Conservation (phyloP, 2,113 vertebrate genomes). For the Muscicapa adusta region DNA sequence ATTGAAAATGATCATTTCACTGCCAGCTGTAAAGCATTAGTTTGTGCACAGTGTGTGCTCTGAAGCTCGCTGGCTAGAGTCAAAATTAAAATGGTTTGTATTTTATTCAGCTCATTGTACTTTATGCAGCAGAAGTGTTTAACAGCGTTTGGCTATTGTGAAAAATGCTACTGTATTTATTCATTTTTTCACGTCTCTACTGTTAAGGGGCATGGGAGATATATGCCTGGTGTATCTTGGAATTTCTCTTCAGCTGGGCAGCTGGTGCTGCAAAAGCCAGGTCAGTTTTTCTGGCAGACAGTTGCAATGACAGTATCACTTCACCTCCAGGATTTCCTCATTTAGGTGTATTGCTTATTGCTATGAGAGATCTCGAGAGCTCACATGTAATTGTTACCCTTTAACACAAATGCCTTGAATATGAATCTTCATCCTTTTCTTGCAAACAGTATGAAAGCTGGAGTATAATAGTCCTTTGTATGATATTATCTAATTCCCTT, state of each 20-base stretch:
- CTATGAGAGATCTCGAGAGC: neutral
- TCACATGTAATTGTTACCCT: neutral
- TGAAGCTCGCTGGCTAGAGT: neutral
- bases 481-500: neutral
- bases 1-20: neutral
- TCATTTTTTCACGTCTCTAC: neutral
- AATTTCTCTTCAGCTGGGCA: neutral
- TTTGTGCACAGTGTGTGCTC: neutral
- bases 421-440: neutral
- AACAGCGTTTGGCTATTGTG: neutral
- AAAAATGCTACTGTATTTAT: neutral
- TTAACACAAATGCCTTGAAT: neutral
- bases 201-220: neutral
- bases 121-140: neutral
- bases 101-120: neutral
- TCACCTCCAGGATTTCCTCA: neutral
- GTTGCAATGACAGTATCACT: neutral
- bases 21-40: neutral
- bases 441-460: neutral
- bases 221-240: neutral
- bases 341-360: neutral
- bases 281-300: neutral
- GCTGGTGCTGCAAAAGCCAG: neutral
- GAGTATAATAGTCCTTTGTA: neutral
- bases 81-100: neutral